Base-by-base conservation (phyloP, 2,888 invertebrate species). In the Argyresthia albistria region DNA sequence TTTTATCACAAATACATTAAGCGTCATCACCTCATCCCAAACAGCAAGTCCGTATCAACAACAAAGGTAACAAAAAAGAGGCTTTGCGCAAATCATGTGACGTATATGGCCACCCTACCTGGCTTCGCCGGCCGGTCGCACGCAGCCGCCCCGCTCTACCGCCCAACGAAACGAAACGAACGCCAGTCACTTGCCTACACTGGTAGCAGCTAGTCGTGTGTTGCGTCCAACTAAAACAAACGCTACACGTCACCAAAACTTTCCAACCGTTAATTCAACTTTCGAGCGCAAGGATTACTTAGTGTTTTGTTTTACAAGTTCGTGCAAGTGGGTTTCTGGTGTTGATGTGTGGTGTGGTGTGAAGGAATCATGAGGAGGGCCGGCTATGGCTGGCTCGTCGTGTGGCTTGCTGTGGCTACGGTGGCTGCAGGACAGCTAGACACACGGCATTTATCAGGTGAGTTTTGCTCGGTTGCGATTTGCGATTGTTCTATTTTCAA, bases 381-480 rank as follows among this genome's bases (percentile, higher is more conserved):
- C 83, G 70, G 72, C 67, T 25, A 25, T 25, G 25, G 25, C 25
- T 25, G 25, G 25, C 71, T 70, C 80, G 83, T 82, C 80, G 81
- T 76, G 78, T 82, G 81, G 71, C 75, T 81, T 65, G 60, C 61
- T 59, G 69, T 75, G 54, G 62, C 78, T 70, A 61, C 79, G 67
- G 71, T 71, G 57, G 76, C 70, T 55, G 75, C 77, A 59, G 83
- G 81, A 53, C 79, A 80, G 65, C 58, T 72, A 54, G 83, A 83
- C 76, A 80, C 84, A 60, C 77, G 80, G 64, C 79, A 80, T 63
- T 71, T 86, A 78, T 76, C 86, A 86, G 86, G 86, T 84, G 49
- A 43, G 10, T 35, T 10, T 14, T 11, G 35, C 47, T 25, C 47
- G 8, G 1, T 9, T n/a, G n/a, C n/a, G n/a, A n/a, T 47, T 47